These are phyloP conservation scores for Leptogaster cylindrica DNA, from an alignment of 2,888 invertebrate genomes.

Conservation along the genomic window DNA sequence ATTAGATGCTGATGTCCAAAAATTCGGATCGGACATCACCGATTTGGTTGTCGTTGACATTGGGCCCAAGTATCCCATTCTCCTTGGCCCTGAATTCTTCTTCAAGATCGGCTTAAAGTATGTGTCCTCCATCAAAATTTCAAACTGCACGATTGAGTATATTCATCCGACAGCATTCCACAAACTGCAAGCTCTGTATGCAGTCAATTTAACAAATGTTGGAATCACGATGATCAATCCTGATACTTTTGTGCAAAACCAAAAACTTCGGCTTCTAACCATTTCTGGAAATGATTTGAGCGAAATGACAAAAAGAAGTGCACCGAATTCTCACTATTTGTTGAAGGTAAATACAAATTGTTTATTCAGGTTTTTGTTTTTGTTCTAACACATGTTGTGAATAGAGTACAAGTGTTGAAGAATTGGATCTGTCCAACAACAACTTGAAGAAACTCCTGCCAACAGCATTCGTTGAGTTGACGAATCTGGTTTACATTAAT, in stretches of 20 bases:
- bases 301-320: constrained; percentile 54
- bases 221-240: constrained; percentile 71
- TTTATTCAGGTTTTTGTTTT: not conserved
- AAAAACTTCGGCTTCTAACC: constrained; percentile 70
- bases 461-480: constrained; percentile 70
- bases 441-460: constrained; percentile 70
- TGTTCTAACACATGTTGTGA: constrained; percentile 16
- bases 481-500: constrained; percentile 71
- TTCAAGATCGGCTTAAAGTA: constrained; percentile 69
- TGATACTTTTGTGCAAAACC: constrained; percentile 73
- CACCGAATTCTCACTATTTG: constrained; percentile 48
- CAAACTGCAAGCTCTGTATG: constrained; percentile 70
- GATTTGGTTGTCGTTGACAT: constrained; percentile 72
- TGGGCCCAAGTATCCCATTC: constrained; percentile 66
- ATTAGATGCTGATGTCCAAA: constrained; percentile 70
- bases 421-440: constrained; percentile 75
- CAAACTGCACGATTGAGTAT: constrained; percentile 71
- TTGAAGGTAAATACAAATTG: constrained; percentile 57
- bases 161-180: constrained; percentile 75
- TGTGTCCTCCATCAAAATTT: constrained; percentile 72
- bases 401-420: constrained; percentile 69
- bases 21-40: constrained; percentile 71
- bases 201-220: constrained; percentile 73
- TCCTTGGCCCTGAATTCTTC: constrained; percentile 69
- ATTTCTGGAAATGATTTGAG: constrained; percentile 71